Conservation (phyloP, 2,888 invertebrate species). For the Melipona beecheii region DNA sequence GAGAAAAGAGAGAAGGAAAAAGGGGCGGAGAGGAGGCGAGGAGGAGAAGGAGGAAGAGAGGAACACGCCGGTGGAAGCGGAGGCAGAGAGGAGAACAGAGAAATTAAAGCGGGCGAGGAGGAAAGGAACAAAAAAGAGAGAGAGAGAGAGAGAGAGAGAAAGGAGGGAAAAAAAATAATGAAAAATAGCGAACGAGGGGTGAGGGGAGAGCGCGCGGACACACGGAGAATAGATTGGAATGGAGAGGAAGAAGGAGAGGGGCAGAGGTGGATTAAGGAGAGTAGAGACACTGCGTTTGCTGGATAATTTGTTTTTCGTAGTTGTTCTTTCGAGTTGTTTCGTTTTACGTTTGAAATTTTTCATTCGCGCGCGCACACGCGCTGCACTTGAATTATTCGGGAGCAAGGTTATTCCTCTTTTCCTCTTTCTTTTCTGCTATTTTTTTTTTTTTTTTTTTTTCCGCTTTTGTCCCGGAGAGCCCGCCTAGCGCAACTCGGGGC, state of each 20-base stretch:
- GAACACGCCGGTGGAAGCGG: background rate
- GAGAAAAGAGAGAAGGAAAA: constrained; percentile 22
- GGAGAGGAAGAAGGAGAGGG: constrained; percentile 18
- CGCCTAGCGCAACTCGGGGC: background rate
- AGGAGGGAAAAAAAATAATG: constrained; percentile 8
- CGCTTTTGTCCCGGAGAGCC: too few relatives aligned
- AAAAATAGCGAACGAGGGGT: constrained; percentile 43
- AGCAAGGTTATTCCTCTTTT: background rate
- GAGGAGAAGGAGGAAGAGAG: constrained; percentile 3
- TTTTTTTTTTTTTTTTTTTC: too few relatives aligned
- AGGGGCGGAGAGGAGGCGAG: background rate
- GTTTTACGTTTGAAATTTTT: constrained; percentile 1
- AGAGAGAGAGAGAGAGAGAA: constrained; percentile 10
- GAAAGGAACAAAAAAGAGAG: constrained; percentile 22
- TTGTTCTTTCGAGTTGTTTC: constrained; percentile 8
- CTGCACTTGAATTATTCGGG: background rate
- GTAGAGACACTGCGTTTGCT: constrained; percentile 20
- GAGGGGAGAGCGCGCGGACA: constrained; percentile 17
- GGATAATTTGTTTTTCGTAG: constrained; percentile 31
- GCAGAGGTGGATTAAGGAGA: constrained; percentile 33
- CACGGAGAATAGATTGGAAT: constrained; percentile 1
- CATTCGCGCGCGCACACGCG: background rate
- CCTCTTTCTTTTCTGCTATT: background rate
- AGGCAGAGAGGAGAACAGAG: constrained; percentile 33
- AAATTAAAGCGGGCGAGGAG: constrained; percentile 48